Evolutionary conservation across 2,888 invertebrate genomes (phyloP), one percentile per base, ranked within the genome.

Genomic region (Drosophila histrio): DNA sequence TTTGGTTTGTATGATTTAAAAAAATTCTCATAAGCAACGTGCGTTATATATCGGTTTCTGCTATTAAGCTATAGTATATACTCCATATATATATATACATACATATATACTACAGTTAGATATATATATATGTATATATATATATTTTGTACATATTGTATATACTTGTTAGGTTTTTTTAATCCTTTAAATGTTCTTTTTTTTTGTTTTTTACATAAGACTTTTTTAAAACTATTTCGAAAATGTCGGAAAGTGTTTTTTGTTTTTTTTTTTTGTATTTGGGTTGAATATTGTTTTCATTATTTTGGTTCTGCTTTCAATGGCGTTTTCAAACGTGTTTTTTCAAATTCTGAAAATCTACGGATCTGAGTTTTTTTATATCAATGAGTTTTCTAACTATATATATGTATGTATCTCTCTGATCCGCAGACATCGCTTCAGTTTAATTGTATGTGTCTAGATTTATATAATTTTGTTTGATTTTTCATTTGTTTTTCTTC

Each of bases 1-100:
- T 72, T 58, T 50, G 34, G 46, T 77, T 84, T 68, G 62, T 71
- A 69, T 79, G 87, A 78, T 87, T 82, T 80, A 85, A 76, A 87
- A 47, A 87, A 82, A 77, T 79, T 83, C 62, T 84, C 87, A 84
- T 84, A 84, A 84, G 84, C 84, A 84, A 87, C 87, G 87, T 84
- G 84, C 87, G 83, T 83, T 77, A 54, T 67, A 78, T 72, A 80
- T 81, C 87, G 84, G 80, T 72, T 72, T 75, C 72, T 88, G 87
- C 80, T 85, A 76, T 61, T 69, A 85, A 85, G 88, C 88, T 79
- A 86, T 75, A n/a, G n/a, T n/a, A 77, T 79, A 59, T 72, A 28
- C 28, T 21, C 28, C 2, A 64, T 70, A 52, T 46, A 17, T 49
- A 46, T 54, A 62, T 62, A 54, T 79, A 57, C 47, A 63, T 72